These are phyloP conservation scores for Melanotaenia trifasciata DNA, from an alignment of 2,797 vertebrate genomes.

Conservation along the genomic window DNA sequence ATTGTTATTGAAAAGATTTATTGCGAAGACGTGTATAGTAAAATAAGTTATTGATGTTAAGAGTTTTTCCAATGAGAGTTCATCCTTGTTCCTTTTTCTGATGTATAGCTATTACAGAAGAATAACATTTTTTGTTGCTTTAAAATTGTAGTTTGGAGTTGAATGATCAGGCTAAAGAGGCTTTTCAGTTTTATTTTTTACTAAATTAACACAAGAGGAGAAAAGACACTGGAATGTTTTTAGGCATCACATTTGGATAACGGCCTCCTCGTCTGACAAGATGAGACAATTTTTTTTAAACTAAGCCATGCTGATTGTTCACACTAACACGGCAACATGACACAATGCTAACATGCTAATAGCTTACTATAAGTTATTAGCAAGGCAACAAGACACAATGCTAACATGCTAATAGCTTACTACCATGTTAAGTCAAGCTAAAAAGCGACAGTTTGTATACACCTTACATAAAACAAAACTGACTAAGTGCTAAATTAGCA, in stretches of 20 bases:
- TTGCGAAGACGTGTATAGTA: conserved; percentile 65
- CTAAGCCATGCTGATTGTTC: conserved; percentile 7
- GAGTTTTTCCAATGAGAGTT: conserved; percentile 59
- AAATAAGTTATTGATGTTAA: conserved; percentile 77
- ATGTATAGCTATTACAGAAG: conserved; percentile 51
- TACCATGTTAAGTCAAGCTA: background rate
- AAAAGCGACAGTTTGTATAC: background rate
- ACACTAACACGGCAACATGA: background rate
- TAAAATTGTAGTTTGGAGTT: conserved; percentile 31
- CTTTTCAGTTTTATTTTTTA: conserved; percentile 36
- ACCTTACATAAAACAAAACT: background rate
- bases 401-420: conserved; percentile 5
- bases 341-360: conserved; percentile 1
- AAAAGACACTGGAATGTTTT: conserved; percentile 14
- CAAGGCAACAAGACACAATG: background rate
- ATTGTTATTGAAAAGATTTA: conserved; percentile 68
- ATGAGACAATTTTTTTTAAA: background rate
- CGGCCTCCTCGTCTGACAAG: conserved; percentile 21
- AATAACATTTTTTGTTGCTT: conserved; percentile 38
- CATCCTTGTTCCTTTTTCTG: conserved; percentile 51
- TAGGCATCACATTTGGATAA: conserved; percentile 13
- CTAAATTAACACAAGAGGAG: conserved; percentile 32
- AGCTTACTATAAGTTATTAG: conserved; percentile 2
- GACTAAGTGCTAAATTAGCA: background rate
- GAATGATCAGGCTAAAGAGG: conserved; percentile 33